Base-by-base conservation (phyloP, 2,797 vertebrate species). In the Dallia pectoralis region DNA sequence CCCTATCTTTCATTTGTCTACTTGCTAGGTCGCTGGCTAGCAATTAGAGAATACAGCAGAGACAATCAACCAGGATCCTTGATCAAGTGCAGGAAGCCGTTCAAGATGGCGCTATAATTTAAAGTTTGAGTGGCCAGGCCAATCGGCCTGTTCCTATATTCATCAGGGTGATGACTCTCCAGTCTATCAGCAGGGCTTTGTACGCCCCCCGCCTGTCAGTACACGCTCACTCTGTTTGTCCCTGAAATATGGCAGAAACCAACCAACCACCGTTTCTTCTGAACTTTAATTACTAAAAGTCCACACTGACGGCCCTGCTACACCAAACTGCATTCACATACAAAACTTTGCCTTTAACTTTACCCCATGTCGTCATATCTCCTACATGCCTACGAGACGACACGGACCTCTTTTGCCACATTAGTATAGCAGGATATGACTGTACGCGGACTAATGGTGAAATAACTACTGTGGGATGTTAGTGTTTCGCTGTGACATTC, bases 161-260 rank as follows among this genome's bases (percentile, higher is more conserved):
- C 71, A 15, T 33, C 64, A 49, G 65, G 59, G 40, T 69, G 73
- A 76, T 73, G 72, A 68, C 25, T 69, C 19, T 27, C n/a, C 48
- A 73, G 68, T 79, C 64, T 75, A 48, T 40, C 66, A 48, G 69
- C 70, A 70, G 29, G 64, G 65, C 67, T 75, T 76, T 72, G 75
- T 85, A 73, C 80, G 73, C 82, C n/a, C 19, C 63, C 71, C 86
- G 70, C 91, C 82, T 90, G 91, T 90, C 82, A 19, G 75, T 85
- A 83, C 91, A 84, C 3, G 89, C 80, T 84, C 67, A 69, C 73
- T 78, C 56, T 82, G 78, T 87, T 84, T 83, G 71, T 82, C 77
- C 79, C 80, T 88, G 73, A 87, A 80, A 75, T 75, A 78, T 80
- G 81, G 84, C 78, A 80, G 75, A 40, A 66, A 74, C 79, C 22